Percentiles rank a stretch among this genome's conserved stretches.
phyloP scores from a whole-genome alignment of 2,888 invertebrate genomes.

The Caenorhabditis afra region DNA sequence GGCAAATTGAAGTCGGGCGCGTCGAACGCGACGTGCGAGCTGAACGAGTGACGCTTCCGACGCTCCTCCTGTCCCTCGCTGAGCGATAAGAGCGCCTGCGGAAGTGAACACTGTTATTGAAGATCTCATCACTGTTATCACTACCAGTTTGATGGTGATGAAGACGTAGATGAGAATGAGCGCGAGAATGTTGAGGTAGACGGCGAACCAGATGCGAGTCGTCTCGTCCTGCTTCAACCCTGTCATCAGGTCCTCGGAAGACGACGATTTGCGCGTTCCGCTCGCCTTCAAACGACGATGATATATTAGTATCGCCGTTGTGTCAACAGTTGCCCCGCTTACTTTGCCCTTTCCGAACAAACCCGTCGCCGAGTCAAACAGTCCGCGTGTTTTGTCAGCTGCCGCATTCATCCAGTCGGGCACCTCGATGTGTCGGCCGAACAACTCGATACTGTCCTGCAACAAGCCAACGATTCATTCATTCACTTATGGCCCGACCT shows the following conservation, averaged over 20 bases:
- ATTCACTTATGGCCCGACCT: conserved; percentile 6
- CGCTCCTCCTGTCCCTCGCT: conserved; percentile 39
- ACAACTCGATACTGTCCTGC: conserved; percentile 46
- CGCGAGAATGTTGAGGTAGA: conserved; percentile 44
- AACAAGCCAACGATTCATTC: background rate
- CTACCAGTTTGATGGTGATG: conserved; percentile 44
- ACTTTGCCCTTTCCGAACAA: conserved; percentile 44
- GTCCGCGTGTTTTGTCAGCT: conserved; percentile 49
- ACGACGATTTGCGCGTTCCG: conserved; percentile 27
- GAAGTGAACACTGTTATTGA: background rate
- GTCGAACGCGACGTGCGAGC: conserved; percentile 43
- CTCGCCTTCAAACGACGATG: conserved; percentile 17
- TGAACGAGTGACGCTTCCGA: conserved; percentile 24
- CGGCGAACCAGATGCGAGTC: conserved; percentile 42
- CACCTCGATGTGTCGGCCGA: conserved; percentile 36
- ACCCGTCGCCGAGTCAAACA: conserved; percentile 48
- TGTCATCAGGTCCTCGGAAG: conserved; percentile 35
- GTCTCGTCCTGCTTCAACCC: conserved; percentile 40
- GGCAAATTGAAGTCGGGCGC: conserved; percentile 44
- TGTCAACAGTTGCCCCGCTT: conserved; percentile 38
- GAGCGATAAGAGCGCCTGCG: conserved; percentile 40
- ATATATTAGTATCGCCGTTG: too few species aligned
- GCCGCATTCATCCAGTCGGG: conserved; percentile 39
- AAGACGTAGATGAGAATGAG: conserved; percentile 44
- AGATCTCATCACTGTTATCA: background rate